Percentiles rank a stretch among this genome's conserved stretches.
Evolutionary conservation across 2,888 invertebrate species (phyloP).

Genomic region (Nomada hirtipes): DNA sequence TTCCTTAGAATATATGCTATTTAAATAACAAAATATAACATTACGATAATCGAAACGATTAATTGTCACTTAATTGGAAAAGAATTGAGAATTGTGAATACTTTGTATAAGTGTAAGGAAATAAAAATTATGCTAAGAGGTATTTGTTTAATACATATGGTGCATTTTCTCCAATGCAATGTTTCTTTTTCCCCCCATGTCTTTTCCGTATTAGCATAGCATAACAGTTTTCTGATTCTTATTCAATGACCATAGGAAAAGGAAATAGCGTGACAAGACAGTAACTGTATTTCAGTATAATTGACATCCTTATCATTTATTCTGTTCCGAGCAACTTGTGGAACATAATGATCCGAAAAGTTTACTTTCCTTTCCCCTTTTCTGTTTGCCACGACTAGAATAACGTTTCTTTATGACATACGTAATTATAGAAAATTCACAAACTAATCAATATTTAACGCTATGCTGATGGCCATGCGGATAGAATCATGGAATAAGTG

Average conservation of each 20-base stretch:
- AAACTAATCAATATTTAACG: neutral
- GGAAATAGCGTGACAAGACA: neutral
- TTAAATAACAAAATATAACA: no score
- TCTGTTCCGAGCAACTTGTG: neutral
- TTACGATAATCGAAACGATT: no score
- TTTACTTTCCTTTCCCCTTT: neutral
- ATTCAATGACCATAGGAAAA: neutral
- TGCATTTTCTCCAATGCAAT: neutral
- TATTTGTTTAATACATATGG: neutral
- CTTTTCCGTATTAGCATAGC: no score
- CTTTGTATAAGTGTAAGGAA: neutral
- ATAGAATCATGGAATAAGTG: no score
- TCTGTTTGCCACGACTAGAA: no score
- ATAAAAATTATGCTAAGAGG: neutral
- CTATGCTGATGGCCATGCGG: neutral
- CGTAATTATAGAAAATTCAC: no score
- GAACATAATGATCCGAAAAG: neutral
- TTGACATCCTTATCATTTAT: slow-evolving; percentile 2
- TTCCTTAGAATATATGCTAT: no score
- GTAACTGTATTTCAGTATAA: neutral
- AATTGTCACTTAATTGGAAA: no score
- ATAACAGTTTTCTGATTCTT: no score
- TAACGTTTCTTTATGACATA: neutral
- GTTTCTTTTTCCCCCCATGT: neutral
- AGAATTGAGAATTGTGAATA: no score